Percentiles rank a stretch among this genome's conserved stretches.
These are phyloP conservation scores for Dynastes tityus DNA, from an alignment of 2,888 invertebrate genomes.

Conservation along the genomic window DNA sequence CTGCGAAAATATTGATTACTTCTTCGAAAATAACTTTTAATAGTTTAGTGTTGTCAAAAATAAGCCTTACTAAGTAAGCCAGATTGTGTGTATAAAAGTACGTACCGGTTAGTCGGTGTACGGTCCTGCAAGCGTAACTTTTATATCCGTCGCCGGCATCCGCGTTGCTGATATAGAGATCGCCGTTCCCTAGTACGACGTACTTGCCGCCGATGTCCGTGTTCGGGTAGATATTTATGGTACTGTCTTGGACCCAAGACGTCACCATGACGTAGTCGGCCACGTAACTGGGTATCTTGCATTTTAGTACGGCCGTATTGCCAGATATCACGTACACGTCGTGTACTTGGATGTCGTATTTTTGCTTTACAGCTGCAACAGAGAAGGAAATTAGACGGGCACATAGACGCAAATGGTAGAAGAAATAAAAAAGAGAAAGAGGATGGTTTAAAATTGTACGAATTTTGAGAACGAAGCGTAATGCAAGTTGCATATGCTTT, in stretches of 20 bases:
- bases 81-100: slow-evolving; percentile 12
- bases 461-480: too few relatives aligned
- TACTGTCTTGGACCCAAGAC: slow-evolving; percentile 91
- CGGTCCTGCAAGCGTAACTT: slow-evolving; percentile 86
- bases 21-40: too few relatives aligned
- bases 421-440: not conserved
- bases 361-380: slow-evolving; percentile 84
- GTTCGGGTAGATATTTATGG: slow-evolving; percentile 84
- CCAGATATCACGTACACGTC: slow-evolving; percentile 94
- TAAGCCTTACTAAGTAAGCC: too few relatives aligned
- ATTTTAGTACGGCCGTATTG: slow-evolving; percentile 91
- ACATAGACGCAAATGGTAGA: not conserved
- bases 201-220: slow-evolving; percentile 84
- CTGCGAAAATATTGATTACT: too few relatives aligned
- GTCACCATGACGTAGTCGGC: slow-evolving; percentile 90
- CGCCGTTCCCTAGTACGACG: slow-evolving; percentile 85
- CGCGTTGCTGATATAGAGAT: slow-evolving; percentile 87
- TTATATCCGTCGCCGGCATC: slow-evolving; percentile 85
- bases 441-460: too few relatives aligned
- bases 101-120: slow-evolving; percentile 83
- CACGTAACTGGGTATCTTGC: slow-evolving; percentile 91
- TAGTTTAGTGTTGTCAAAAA: too few relatives aligned
- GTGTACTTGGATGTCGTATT: slow-evolving; percentile 91
- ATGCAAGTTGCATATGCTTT: too few relatives aligned
- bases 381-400: slow-evolving; percentile 37